Conservation (phyloP, 2,113 vertebrate species). For the Acrocephalus arundinaceus region DNA sequence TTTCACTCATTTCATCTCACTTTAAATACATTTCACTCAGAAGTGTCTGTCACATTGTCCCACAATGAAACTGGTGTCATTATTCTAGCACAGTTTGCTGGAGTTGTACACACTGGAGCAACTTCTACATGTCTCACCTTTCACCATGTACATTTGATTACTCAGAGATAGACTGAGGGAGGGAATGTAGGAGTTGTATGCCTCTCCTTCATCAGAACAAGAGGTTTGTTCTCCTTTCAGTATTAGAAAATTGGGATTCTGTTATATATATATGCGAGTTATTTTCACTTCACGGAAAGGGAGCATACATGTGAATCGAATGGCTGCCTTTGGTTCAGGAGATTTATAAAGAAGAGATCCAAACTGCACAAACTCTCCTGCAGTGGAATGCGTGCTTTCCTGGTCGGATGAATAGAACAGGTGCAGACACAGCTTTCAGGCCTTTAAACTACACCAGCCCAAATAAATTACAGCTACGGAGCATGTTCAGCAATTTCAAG, state of each 20-base stretch:
- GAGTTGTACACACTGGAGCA: background rate
- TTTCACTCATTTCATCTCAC: background rate
- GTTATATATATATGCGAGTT: background rate
- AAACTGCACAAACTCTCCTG: background rate
- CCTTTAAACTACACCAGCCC: slow-evolving; percentile 37
- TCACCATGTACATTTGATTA: background rate
- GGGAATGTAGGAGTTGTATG: background rate
- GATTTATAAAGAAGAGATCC: background rate
- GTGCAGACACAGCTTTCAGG: slow-evolving; percentile 34
- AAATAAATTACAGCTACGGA: slow-evolving; percentile 49
- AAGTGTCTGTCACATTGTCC: background rate
- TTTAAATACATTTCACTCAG: background rate
- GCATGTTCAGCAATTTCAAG: slow-evolving; percentile 33
- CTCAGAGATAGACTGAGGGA: background rate
- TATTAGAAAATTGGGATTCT: background rate
- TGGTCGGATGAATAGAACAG: slow-evolving; percentile 32
- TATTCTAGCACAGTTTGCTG: background rate
- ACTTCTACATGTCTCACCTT: background rate
- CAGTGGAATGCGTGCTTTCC: slow-evolving; percentile 1
- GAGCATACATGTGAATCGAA: background rate
- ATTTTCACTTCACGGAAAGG: background rate
- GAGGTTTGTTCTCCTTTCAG: background rate
- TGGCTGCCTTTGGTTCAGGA: background rate
- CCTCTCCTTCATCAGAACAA: background rate
- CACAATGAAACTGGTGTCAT: background rate